Percentiles rank a stretch among this genome's conserved stretches.
These are phyloP conservation scores for Bothrops jararaca DNA, from an alignment of 2,113 vertebrate species.

Conservation along the genomic window DNA sequence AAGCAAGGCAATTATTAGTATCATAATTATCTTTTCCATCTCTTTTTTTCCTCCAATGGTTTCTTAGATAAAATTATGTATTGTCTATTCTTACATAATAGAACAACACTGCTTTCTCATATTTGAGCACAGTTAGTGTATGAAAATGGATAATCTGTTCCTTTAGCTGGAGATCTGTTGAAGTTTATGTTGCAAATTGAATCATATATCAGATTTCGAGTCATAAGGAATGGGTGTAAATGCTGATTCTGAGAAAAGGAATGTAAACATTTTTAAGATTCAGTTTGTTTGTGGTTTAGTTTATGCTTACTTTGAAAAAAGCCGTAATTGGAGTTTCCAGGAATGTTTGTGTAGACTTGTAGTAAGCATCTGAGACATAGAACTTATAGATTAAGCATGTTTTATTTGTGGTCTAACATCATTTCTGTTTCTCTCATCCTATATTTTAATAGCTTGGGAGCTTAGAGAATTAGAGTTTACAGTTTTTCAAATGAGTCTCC, in stretches of 20 bases:
- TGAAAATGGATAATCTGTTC: not conserved
- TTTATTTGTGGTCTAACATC: not conserved
- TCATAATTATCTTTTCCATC: not conserved
- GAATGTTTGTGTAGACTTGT: not conserved
- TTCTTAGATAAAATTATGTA: not conserved
- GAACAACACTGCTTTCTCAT: not conserved
- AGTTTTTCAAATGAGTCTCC: not conserved
- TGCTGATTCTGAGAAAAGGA: not conserved
- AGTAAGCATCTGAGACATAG: not conserved
- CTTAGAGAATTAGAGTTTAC: not conserved
- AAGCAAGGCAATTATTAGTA: not conserved
- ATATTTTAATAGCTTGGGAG: not conserved
- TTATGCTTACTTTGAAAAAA: not conserved
- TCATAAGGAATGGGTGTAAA: not conserved
- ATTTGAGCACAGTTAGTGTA: not conserved
- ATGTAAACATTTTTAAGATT: not conserved
- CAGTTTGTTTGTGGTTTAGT: not conserved
- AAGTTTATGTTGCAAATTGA: not conserved
- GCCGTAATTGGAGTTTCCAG: not conserved
- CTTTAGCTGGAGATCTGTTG: not conserved
- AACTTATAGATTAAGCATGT: not conserved
- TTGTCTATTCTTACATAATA: not conserved
- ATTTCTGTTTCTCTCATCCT: not conserved
- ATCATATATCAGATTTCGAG: not conserved
- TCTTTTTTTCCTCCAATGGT: not conserved